Percentiles rank a stretch among this genome's conserved stretches.
phyloP scores from a whole-genome alignment of 2,888 invertebrate species.

The Pimpla rufipes region DNA sequence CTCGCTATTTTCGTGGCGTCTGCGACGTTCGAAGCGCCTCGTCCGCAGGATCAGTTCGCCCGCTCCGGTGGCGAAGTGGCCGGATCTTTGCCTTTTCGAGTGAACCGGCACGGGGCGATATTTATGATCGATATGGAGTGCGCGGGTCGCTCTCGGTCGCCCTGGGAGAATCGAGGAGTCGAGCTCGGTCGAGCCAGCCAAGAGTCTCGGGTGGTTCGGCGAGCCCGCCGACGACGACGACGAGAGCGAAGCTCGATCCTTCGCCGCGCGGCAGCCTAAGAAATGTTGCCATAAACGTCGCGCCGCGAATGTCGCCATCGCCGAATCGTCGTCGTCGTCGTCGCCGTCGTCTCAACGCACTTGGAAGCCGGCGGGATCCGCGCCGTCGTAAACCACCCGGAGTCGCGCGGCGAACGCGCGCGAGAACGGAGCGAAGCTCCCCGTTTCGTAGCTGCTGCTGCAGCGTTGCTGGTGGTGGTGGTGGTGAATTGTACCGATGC shows the following conservation, averaged over 20 bases:
- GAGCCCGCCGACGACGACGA: constrained; percentile 27
- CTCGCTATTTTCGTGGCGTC: too few relatives aligned
- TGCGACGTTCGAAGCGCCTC: background rate
- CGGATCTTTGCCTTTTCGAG: constrained; percentile 27
- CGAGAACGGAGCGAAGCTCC: background rate
- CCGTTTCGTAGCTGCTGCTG: constrained; percentile 15
- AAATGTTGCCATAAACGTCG: constrained; percentile 80
- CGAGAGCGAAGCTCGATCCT: constrained; percentile 2
- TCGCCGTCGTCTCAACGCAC: constrained; percentile 63
- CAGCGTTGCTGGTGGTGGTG: constrained; percentile 32
- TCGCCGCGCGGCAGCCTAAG: constrained; percentile 68
- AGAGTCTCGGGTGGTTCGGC: constrained; percentile 57
- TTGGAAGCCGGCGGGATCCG: constrained; percentile 56
- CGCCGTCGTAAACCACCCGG: constrained; percentile 49
- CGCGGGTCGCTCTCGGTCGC: constrained; percentile 25
- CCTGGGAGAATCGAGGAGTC: constrained; percentile 49
- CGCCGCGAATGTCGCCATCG: constrained; percentile 75
- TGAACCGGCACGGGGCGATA: constrained; percentile 49
- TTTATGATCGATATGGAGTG: constrained; percentile 71
- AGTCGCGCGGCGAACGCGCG: constrained; percentile 22
- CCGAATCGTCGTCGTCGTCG: constrained; percentile 70
- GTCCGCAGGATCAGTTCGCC: too few relatives aligned
- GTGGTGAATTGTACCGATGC: constrained; percentile 46
- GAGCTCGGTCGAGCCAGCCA: constrained; percentile 59
- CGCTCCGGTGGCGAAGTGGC: constrained; percentile 23